A percentile compares a stretch with the other conserved stretches of the same genome.
These are phyloP conservation scores for Archaeoteleia sp. DNA, from an alignment of 2,888 invertebrate species.

Conservation along the genomic window DNA sequence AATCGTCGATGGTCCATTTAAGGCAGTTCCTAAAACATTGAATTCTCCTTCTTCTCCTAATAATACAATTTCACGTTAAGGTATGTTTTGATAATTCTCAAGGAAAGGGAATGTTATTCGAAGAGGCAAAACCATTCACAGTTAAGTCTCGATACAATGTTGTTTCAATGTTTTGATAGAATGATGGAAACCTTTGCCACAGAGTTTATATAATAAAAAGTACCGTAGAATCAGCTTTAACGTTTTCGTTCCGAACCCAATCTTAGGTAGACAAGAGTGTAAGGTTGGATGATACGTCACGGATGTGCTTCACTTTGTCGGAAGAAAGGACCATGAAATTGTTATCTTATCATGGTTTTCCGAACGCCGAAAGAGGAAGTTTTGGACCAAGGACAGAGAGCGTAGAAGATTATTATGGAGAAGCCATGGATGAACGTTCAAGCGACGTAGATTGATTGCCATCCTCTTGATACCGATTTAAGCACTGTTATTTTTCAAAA, in stretches of 20 bases:
- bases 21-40: not conserved
- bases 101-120: not conserved
- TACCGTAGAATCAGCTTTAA: constrained; percentile 17
- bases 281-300: constrained; percentile 44
- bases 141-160: constrained; percentile 1
- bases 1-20: too few species aligned
- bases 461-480: constrained; percentile 32
- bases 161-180: constrained; percentile 26
- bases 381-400: constrained; percentile 40
- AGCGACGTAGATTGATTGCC: constrained; percentile 44
- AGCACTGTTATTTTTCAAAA: constrained; percentile 41
- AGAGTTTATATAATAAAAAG: constrained; percentile 28
- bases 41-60: not conserved
- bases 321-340: constrained; percentile 57
- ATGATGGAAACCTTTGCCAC: constrained; percentile 16
- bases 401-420: constrained; percentile 56
- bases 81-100: not conserved
- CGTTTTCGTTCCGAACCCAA: constrained; percentile 17
- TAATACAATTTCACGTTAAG: not conserved
- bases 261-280: constrained; percentile 24
- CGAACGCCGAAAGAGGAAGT: constrained; percentile 29
- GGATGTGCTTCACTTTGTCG: constrained; percentile 45
- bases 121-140: not conserved
- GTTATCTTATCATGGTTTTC: constrained; percentile 53
- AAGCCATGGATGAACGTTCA: constrained; percentile 46